Percentiles rank a stretch among this genome's conserved stretches.
Evolutionary conservation across 1,140 invertebrate genomes (phyloP).

Genomic region (Drosophila nannoptera): DNA sequence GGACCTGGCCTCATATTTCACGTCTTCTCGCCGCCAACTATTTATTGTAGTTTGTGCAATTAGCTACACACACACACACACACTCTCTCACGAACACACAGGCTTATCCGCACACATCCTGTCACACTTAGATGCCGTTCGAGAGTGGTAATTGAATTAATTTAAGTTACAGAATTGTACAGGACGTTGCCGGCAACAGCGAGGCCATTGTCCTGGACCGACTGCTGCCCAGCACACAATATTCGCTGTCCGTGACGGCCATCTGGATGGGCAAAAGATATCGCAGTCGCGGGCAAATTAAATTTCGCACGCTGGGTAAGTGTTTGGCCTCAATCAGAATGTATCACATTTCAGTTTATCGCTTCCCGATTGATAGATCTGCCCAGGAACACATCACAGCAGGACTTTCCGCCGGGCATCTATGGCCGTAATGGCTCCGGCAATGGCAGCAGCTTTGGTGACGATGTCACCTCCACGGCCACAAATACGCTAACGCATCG

Average conservation of each 20-base stretch:
- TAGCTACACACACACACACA: constrained; percentile 43
- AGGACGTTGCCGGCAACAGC: constrained; percentile 90
- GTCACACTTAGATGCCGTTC: constrained; percentile 69
- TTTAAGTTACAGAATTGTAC: constrained; percentile 92
- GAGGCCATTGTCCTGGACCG: constrained; percentile 89
- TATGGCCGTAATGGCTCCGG: constrained; percentile 79
- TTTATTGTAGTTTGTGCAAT: constrained; percentile 66
- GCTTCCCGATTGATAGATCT: constrained; percentile 81
- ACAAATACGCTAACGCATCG: constrained; percentile 80
- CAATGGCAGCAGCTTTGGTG: constrained; percentile 72
- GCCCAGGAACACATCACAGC: constrained; percentile 85
- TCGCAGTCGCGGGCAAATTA: constrained; percentile 87
- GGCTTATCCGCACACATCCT: constrained; percentile 22
- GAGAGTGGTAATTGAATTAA: constrained; percentile 80
- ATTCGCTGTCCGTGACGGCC: constrained; percentile 90
- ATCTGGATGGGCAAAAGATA: constrained; percentile 88
- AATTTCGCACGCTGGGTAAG: constrained; percentile 92
- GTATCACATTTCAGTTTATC: not conserved
- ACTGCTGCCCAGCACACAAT: constrained; percentile 90
- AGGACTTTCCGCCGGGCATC: constrained; percentile 80
- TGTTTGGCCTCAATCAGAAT: not conserved
- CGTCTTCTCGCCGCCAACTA: constrained; percentile 16
- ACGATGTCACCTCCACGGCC: constrained; percentile 73
- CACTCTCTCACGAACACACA: constrained; percentile 12
- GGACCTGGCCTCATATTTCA: constrained; percentile 67